phyloP scores from a whole-genome alignment of 2,888 invertebrate genomes.

The Timema podura region DNA sequence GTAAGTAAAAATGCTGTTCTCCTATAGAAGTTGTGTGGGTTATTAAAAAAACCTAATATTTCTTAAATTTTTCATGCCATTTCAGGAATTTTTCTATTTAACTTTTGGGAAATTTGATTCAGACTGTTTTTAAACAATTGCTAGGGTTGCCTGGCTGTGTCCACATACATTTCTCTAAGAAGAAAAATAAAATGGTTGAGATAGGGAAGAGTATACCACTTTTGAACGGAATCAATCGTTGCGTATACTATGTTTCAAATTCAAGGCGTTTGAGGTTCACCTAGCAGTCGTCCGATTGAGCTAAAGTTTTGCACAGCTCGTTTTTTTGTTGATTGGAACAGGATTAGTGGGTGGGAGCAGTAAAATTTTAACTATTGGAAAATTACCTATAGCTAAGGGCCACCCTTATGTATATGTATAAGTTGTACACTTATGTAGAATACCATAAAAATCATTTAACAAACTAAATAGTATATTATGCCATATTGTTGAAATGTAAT shows the following conservation, averaged over 20 bases:
- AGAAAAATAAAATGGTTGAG: too few relatives aligned
- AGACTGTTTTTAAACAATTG: background rate
- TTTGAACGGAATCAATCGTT: too few relatives aligned
- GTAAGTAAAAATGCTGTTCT: background rate
- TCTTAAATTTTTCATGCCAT: slow-evolving; percentile 4
- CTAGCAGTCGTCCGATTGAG: slow-evolving; percentile 8
- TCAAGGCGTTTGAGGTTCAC: background rate
- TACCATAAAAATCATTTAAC: too few relatives aligned
- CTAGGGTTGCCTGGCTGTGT: too few relatives aligned
- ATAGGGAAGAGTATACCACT: too few relatives aligned
- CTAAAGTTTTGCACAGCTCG: background rate
- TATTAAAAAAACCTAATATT: background rate
- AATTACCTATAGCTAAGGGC: slow-evolving; percentile 6
- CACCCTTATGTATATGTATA: background rate
- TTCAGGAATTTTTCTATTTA: background rate
- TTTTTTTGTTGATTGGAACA: slow-evolving; percentile 14
- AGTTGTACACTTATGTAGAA: too few relatives aligned
- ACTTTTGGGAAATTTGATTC: background rate
- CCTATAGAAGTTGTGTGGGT: background rate
- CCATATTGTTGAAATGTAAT: too few relatives aligned
- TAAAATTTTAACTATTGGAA: slow-evolving; percentile 11
- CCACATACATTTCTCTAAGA: too few relatives aligned
- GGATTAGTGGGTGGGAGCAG: slow-evolving; percentile 39
- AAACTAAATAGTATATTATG: too few relatives aligned
- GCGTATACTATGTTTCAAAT: background rate